Evolutionary conservation across 2,113 vertebrate genomes (phyloP).

Genomic region (Urocitellus parryii): DNA sequence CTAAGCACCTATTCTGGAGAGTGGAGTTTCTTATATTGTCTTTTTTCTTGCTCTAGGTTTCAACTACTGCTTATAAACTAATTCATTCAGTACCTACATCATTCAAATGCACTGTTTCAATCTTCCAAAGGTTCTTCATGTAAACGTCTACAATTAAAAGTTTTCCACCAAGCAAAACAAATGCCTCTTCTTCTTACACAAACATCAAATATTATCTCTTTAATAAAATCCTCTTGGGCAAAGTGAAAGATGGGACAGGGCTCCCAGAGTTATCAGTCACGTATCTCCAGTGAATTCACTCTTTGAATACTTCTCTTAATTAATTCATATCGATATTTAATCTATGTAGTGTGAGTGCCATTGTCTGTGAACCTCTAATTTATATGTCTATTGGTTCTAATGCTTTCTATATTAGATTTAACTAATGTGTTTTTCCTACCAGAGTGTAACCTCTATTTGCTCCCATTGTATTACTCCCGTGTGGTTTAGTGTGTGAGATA

Average conservation of each 20-base stretch:
- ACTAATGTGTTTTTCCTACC: neutral
- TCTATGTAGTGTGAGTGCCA: neutral
- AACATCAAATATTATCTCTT: neutral
- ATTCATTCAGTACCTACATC: neutral
- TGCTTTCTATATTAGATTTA: conserved; percentile 2
- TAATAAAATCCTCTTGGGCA: conserved; percentile 26
- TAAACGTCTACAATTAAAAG: neutral
- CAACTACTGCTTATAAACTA: neutral
- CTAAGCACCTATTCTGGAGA: neutral
- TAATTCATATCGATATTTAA: conserved; percentile 29
- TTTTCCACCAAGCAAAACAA: neutral
- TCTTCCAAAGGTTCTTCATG: neutral
- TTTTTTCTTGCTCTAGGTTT: neutral
- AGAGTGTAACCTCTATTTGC: neutral
- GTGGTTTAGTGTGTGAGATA: neutral
- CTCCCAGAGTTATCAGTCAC: neutral
- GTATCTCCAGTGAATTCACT: neutral
- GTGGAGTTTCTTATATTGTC: neutral
- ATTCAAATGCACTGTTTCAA: neutral
- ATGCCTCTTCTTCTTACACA: neutral
- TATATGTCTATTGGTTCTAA: neutral
- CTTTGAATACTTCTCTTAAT: neutral
- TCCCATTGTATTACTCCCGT: neutral
- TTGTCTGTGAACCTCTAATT: neutral
- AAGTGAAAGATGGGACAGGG: neutral